Conservation (phyloP, 2,888 invertebrate species). For the Syrphus vitripennis region DNA sequence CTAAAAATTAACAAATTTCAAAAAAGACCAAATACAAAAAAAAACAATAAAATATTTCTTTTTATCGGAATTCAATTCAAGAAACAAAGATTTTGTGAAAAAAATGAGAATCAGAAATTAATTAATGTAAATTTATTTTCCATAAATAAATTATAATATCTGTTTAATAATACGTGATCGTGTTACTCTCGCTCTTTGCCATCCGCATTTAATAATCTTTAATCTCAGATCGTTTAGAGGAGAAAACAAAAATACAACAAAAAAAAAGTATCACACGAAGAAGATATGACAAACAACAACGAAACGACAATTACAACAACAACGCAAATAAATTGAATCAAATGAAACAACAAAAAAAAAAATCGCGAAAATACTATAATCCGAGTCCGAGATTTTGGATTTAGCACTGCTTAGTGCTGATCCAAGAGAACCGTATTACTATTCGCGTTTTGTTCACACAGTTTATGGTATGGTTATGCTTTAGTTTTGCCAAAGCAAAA, state of each 20-base stretch:
- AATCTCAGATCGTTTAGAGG: slow-evolving; percentile 27
- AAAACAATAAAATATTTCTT: neutral
- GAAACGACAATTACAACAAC: slow-evolving; percentile 1
- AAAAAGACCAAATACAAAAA: neutral
- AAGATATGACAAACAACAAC: slow-evolving; percentile 31
- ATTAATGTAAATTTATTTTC: slow-evolving; percentile 37
- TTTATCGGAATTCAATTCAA: slow-evolving; percentile 2
- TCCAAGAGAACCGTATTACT: slow-evolving; percentile 50
- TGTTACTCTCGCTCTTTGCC: slow-evolving; percentile 45
- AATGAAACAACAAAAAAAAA: too few relatives aligned
- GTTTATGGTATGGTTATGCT: slow-evolving; percentile 49
- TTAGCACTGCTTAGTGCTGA: slow-evolving; percentile 24
- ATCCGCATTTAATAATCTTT: slow-evolving; percentile 40
- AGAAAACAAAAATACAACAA: neutral
- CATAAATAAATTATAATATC: slow-evolving; percentile 44
- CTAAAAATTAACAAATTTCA: neutral
- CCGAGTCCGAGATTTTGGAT: slow-evolving; percentile 57
- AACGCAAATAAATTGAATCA: neutral
- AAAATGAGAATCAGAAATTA: slow-evolving; percentile 19
- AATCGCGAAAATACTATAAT: slow-evolving; percentile 50
- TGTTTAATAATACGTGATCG: slow-evolving; percentile 60
- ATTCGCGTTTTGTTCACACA: neutral
- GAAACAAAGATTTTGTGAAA: neutral
- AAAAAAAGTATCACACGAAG: slow-evolving; percentile 14
- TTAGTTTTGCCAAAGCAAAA: neutral